Evolutionary conservation across 2,888 invertebrate species (phyloP).

Genomic region (Pemphredon lugubris): DNA sequence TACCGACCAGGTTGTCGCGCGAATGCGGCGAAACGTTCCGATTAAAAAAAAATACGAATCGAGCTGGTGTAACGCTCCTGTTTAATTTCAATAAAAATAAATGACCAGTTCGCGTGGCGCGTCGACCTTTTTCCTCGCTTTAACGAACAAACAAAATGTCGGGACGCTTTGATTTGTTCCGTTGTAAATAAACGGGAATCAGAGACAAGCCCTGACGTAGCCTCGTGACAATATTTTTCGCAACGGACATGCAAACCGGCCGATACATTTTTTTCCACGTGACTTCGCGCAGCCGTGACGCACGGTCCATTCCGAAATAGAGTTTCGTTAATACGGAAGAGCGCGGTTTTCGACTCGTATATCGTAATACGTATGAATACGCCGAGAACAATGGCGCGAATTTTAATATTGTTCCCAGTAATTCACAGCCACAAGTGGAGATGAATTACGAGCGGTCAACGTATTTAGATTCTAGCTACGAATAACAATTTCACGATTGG

Average conservation of each 20-base stretch:
- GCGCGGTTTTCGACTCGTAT: not conserved
- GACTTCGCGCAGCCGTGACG: too few species aligned
- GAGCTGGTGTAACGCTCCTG: too few species aligned
- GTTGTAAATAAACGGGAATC: slow-evolving; percentile 4
- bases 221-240: too few species aligned
- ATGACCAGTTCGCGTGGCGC: not conserved
- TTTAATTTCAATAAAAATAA: too few species aligned
- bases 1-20: too few species aligned
- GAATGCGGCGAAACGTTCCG: too few species aligned
- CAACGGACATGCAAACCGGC: too few species aligned
- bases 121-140: not conserved
- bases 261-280: too few species aligned
- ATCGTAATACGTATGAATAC: not conserved
- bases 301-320: too few species aligned
- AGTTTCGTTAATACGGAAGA: not conserved
- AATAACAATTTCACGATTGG: slow-evolving; percentile 42
- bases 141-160: slow-evolving; percentile 3
- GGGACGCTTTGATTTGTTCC: not conserved
- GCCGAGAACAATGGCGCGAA: not conserved
- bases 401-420: not conserved
- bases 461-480: slow-evolving; percentile 11
- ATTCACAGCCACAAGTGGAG: not conserved
- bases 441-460: slow-evolving; percentile 31
- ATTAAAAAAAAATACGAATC: too few species aligned
- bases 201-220: too few species aligned